phyloP scores from a whole-genome alignment of 2,113 vertebrate genomes.

The Corythornis cristatus region DNA sequence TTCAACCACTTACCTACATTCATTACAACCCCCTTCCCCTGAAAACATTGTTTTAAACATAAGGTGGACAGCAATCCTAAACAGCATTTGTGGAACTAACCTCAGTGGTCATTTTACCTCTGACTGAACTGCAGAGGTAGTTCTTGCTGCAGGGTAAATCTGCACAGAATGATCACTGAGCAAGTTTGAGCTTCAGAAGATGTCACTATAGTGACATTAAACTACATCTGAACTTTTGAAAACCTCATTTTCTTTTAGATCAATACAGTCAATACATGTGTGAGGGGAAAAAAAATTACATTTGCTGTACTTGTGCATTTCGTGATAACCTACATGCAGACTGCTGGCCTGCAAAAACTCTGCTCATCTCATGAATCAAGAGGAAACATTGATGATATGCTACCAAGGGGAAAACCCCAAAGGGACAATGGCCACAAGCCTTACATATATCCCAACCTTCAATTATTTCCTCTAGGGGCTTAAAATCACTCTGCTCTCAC shows the following conservation, averaged over 20 bases:
- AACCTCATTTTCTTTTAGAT: constrained; percentile 64
- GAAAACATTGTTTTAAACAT: neutral
- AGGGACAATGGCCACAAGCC: neutral
- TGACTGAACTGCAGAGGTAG: neutral
- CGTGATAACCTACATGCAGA: neutral
- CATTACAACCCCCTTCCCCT: neutral
- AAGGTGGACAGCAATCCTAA: neutral
- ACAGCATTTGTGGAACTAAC: neutral
- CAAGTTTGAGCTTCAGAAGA: neutral
- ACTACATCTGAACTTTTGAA: constrained; percentile 52
- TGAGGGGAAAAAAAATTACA: neutral
- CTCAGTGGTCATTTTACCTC: neutral
- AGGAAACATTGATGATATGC: neutral
- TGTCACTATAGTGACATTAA: constrained; percentile 27
- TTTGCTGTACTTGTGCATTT: neutral
- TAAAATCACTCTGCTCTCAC: neutral
- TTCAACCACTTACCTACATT: neutral
- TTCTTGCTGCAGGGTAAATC: neutral
- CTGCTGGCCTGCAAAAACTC: neutral
- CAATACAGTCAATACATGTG: constrained; percentile 29
- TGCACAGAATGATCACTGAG: neutral
- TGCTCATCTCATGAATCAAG: neutral
- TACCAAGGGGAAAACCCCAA: neutral
- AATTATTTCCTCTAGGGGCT: neutral
- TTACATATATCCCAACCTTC: neutral